Conservation (phyloP, 2,888 invertebrate species). For the Carterocephalus palaemon region DNA sequence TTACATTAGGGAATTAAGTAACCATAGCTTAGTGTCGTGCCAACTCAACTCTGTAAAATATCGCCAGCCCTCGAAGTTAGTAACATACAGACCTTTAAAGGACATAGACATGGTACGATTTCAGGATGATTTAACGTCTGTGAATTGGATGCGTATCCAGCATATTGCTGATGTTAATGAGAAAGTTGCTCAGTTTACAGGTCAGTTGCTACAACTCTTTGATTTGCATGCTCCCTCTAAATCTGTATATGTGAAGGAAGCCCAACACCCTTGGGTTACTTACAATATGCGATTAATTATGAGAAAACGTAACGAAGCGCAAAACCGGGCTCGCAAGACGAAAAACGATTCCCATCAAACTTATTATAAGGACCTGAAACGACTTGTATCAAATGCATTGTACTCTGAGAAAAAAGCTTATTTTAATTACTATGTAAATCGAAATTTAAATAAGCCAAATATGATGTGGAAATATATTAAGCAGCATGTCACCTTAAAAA, state of each 20-base stretch:
- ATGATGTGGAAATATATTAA: slow-evolving; percentile 24
- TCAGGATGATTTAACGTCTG: neutral
- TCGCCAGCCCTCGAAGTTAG: neutral
- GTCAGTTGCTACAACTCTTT: neutral
- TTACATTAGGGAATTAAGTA: neutral
- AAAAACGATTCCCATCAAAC: slow-evolving; percentile 8
- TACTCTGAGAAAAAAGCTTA: slow-evolving; percentile 3
- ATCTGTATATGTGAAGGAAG: neutral
- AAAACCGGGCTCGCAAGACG: slow-evolving; percentile 1
- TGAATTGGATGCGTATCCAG: neutral
- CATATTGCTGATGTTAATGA: neutral
- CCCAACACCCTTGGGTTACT: slow-evolving; percentile 1
- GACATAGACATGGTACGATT: neutral
- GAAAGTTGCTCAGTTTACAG: neutral
- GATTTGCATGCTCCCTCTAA: neutral
- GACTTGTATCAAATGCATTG: neutral
- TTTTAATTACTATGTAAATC: slow-evolving; percentile 16
- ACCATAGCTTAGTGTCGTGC: neutral
- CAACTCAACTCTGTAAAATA: neutral
- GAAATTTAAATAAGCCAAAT: slow-evolving; percentile 9
- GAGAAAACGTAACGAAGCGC: slow-evolving; percentile 14
- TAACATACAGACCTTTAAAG: slow-evolving; percentile 3
- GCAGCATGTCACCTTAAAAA: neutral
- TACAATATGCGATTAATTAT: slow-evolving; percentile 21
- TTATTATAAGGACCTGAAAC: slow-evolving; percentile 21